Evolutionary conservation across 2,113 vertebrate genomes (phyloP), one percentile per base, ranked within the genome.

Genomic region (Oreochromis niloticus): DNA sequence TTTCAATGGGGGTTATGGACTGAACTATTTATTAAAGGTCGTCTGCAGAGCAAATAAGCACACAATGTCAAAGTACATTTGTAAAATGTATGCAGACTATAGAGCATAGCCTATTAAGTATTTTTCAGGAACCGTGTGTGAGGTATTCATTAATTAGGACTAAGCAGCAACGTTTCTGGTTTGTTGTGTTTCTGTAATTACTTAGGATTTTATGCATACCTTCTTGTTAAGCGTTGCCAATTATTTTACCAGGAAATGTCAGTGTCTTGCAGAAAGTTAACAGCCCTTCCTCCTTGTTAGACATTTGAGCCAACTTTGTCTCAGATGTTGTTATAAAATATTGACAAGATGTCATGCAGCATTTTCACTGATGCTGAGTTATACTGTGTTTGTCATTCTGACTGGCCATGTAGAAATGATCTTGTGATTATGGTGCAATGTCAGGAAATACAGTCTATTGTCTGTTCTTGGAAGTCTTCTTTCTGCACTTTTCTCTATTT

Each of bases 251-350:
- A 54, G 82, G 55, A 85, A 80, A 89, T 89, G 84, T 91, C 85
- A 87, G 80, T 5, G 80, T 43, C 85, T 88, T 46, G 81, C 54
- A 71, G 68, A 88, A 85, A 84, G 75, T 43, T 85, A 83, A 87
- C 85, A 84, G 80, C 41, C 63, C 30, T 71, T 82, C 84, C 84
- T 84, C 88, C 81, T 88, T 57, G 84, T 88, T 87, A 85, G 84
- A 82, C 80, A 84, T 91, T 55, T 85, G 68, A 88, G 89, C 75
- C 82, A 59, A 84, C 85, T 84, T 84, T 27, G 34, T 63, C 84
- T 90, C 89, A 90, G 93, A 91, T 86, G 86, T 85, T 81, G 90
- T 46, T 55, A 88, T 93, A 54, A 90, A 90, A 92, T 89, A 93
- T 90, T 88, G 87, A 92, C 89, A 88, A 87, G 57, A 34, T 80